phyloP scores from a whole-genome alignment of 1,140 invertebrate genomes.

The Fopius arisanus region DNA sequence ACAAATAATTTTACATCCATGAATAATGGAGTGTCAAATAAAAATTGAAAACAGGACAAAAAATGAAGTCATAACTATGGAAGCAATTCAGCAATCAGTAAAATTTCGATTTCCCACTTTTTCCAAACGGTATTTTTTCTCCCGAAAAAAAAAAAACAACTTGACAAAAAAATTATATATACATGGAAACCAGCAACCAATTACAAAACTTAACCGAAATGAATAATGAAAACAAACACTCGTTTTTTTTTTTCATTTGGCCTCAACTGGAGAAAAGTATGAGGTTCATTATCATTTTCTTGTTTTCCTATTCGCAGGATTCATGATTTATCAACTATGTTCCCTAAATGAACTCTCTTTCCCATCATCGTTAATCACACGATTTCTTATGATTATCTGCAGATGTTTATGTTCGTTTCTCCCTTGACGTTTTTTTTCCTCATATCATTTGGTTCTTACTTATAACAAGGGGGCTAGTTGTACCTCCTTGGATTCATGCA shows the following conservation, averaged over 20 bases:
- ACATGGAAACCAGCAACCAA: slow-evolving; percentile 27
- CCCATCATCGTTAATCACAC: neutral
- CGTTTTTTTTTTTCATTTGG: slow-evolving; percentile 30
- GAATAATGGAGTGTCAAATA: neutral
- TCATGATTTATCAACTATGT: slow-evolving; percentile 46
- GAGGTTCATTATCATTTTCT: slow-evolving; percentile 36
- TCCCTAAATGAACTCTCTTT: slow-evolving; percentile 47
- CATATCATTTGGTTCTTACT: slow-evolving; percentile 36
- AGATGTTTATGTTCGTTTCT: slow-evolving; percentile 37
- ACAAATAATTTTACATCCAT: slow-evolving; percentile 10
- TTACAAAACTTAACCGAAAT: slow-evolving; percentile 31
- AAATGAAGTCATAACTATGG: neutral
- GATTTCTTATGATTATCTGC: slow-evolving; percentile 4
- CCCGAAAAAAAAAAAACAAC: slow-evolving; percentile 22
- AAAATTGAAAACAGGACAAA: slow-evolving; percentile 19
- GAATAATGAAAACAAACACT: slow-evolving; percentile 30
- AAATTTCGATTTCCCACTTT: slow-evolving; percentile 11
- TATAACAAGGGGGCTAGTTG: slow-evolving; percentile 55
- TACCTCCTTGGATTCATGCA: slow-evolving; percentile 64
- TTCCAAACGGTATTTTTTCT: neutral
- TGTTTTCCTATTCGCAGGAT: slow-evolving; percentile 24
- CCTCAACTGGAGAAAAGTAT: slow-evolving; percentile 31
- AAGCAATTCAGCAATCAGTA: slow-evolving; percentile 20
- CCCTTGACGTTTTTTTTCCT: slow-evolving; percentile 21
- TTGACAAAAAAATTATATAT: slow-evolving; percentile 27